A percentile compares a stretch with the other conserved stretches of the same genome.
These are phyloP conservation scores for Pogoniulus pusillus DNA, from an alignment of 2,797 vertebrate genomes.

Conservation along the genomic window DNA sequence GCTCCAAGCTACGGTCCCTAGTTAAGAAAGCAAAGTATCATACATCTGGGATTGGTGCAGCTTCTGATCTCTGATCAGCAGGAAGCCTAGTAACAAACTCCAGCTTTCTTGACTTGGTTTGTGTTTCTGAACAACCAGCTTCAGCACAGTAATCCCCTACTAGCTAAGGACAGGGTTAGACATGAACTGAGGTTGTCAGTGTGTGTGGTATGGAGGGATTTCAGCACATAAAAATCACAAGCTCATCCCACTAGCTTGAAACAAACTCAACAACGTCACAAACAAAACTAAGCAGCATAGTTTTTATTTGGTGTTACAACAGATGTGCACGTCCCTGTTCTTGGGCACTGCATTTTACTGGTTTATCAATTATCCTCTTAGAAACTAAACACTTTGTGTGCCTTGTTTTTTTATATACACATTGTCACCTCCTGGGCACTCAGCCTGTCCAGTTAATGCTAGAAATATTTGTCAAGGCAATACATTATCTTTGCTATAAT, in stretches of 20 bases:
- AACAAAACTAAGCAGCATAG: conserved; percentile 82
- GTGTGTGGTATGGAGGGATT: neutral
- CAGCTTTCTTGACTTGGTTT: neutral
- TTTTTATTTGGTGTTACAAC: conserved; percentile 85
- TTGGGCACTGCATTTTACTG: conserved; percentile 44
- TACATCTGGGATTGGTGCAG: neutral
- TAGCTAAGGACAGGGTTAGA: neutral
- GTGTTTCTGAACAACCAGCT: neutral
- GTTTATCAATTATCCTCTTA: conserved; percentile 45
- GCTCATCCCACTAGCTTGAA: conserved; percentile 25
- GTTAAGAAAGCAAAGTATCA: neutral
- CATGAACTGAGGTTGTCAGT: neutral
- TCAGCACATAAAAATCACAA: neutral
- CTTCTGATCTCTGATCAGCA: neutral
- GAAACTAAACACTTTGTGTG: conserved; percentile 69
- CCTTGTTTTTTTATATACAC: conserved; percentile 42
- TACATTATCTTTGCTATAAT: conserved; percentile 78
- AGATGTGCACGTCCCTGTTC: conserved; percentile 31
- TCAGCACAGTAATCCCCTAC: neutral
- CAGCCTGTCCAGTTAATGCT: conserved; percentile 69
- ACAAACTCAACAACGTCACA: conserved; percentile 68
- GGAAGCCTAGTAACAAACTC: neutral
- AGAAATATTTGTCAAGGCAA: conserved; percentile 80
- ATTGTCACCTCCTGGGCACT: conserved; percentile 56
- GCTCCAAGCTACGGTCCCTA: neutral